A percentile compares a stretch with the other conserved stretches of the same genome.
These are phyloP conservation scores for Cheiracanthium punctorium DNA, from an alignment of 2,888 invertebrate species.

Conservation along the genomic window DNA sequence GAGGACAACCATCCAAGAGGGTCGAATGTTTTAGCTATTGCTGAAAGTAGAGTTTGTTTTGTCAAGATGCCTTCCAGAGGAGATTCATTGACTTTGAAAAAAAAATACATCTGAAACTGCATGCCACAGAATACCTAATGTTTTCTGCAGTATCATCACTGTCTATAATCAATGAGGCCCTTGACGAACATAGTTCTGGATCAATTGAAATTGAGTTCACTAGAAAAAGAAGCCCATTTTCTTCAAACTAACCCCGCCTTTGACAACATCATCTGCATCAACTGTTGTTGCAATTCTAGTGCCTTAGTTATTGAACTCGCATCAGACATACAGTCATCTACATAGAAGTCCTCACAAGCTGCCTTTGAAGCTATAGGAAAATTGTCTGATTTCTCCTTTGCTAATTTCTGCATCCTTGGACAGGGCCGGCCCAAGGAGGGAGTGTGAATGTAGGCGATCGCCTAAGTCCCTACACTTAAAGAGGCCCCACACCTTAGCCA, in stretches of 20 bases:
- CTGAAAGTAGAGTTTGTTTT: background rate
- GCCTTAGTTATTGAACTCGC: conserved; percentile 68
- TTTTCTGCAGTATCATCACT: conserved; percentile 32
- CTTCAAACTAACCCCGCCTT: background rate
- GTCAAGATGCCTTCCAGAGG: background rate
- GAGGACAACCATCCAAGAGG: conserved; percentile 69
- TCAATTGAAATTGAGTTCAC: background rate
- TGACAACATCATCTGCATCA: background rate
- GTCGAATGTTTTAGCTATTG: conserved; percentile 62
- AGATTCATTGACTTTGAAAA: background rate
- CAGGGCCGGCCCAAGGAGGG: no score
- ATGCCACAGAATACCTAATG: conserved; percentile 19
- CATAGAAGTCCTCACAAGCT: conserved; percentile 73
- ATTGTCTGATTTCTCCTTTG: conserved; percentile 71
- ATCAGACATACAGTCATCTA: conserved; percentile 74
- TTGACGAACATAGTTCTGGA: background rate
- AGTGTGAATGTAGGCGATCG: no score
- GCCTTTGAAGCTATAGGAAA: conserved; percentile 61
- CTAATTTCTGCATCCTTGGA: conserved; percentile 67
- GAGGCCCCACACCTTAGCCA: no score
- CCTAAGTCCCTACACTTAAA: no score
- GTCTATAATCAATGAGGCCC: conserved; percentile 13
- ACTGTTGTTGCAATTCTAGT: background rate
- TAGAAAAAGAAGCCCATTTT: conserved; percentile 9
- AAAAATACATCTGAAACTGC: background rate